Evolutionary conservation across 1,140 invertebrate genomes (phyloP).

Genomic region (Diachasmimorpha longicaudata): DNA sequence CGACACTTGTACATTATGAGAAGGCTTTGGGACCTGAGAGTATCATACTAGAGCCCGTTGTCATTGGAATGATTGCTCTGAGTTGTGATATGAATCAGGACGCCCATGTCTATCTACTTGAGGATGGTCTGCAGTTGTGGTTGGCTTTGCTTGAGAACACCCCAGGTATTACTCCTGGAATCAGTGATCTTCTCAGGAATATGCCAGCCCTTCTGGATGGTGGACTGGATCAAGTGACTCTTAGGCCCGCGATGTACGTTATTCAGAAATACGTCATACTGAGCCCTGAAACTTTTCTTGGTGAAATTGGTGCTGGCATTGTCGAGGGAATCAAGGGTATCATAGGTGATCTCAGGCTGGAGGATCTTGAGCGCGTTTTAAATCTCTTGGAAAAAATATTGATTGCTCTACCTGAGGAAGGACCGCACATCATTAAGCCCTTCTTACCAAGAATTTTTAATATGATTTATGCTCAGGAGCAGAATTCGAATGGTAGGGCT

Average conservation of each 20-base stretch:
- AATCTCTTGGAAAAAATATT: slow-evolving; percentile 77
- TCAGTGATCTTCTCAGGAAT: slow-evolving; percentile 79
- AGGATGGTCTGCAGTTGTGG: slow-evolving; percentile 93
- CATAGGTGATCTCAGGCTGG: slow-evolving; percentile 78
- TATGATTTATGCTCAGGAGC: slow-evolving; percentile 61
- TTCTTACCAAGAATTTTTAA: slow-evolving; percentile 71
- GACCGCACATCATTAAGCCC: slow-evolving; percentile 71
- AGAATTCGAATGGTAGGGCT: background rate
- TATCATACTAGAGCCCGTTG: slow-evolving; percentile 69
- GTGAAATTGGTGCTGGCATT: slow-evolving; percentile 72
- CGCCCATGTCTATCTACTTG: slow-evolving; percentile 86
- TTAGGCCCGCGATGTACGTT: slow-evolving; percentile 79
- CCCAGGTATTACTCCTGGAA: slow-evolving; percentile 62
- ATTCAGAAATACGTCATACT: slow-evolving; percentile 85
- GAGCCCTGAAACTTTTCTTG: slow-evolving; percentile 79
- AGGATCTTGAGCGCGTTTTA: slow-evolving; percentile 78
- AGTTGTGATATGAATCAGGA: slow-evolving; percentile 81
- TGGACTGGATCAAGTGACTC: slow-evolving; percentile 56
- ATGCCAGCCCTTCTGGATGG: slow-evolving; percentile 78
- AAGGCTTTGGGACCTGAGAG: slow-evolving; percentile 72
- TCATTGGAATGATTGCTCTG: slow-evolving; percentile 78
- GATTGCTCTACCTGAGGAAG: slow-evolving; percentile 68
- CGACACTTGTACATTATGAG: slow-evolving; percentile 81
- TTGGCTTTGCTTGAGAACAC: slow-evolving; percentile 81
- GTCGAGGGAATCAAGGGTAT: slow-evolving; percentile 73